phyloP scores from a whole-genome alignment of 2,797 vertebrate species.

The Clarias laeviceps region DNA sequence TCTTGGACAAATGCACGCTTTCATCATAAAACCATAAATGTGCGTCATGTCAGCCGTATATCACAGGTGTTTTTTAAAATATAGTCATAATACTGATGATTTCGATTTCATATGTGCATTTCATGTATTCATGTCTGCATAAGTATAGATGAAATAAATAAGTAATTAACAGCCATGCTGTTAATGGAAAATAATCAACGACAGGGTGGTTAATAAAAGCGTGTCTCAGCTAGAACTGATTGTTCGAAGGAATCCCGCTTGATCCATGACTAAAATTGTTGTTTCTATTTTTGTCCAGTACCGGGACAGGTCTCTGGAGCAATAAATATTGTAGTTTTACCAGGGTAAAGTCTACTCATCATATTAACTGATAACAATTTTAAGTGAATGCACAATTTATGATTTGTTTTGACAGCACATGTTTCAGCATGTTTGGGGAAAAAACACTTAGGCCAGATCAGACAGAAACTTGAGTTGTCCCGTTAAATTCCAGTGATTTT shows the following conservation, averaged over 20 bases:
- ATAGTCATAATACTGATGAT: background rate
- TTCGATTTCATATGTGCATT: background rate
- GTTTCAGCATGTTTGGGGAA: background rate
- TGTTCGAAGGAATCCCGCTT: constrained; percentile 53
- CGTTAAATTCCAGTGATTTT: background rate
- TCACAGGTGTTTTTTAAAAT: constrained; percentile 14
- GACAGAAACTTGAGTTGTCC: background rate
- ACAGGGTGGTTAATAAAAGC: background rate
- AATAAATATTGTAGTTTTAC: constrained; percentile 46
- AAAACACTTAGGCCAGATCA: background rate
- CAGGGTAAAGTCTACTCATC: constrained; percentile 48
- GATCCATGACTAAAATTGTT: constrained; percentile 48
- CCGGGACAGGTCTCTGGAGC: constrained; percentile 41
- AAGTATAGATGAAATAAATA: background rate
- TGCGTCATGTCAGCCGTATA: constrained; percentile 11
- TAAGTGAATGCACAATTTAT: constrained; percentile 14
- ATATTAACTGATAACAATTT: constrained; percentile 43
- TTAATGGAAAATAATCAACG: background rate
- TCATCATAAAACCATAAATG: constrained; percentile 11
- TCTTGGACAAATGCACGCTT: background rate
- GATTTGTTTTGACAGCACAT: constrained; percentile 11
- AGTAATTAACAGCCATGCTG: background rate
- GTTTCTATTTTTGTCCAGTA: constrained; percentile 57
- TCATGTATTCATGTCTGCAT: background rate
- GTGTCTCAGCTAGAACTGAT: constrained; percentile 32